A percentile compares a stretch with the other conserved stretches of the same genome.
Conservation (phyloP, 2,113 vertebrate genomes). For the Ceuthmochares aereus region DNA sequence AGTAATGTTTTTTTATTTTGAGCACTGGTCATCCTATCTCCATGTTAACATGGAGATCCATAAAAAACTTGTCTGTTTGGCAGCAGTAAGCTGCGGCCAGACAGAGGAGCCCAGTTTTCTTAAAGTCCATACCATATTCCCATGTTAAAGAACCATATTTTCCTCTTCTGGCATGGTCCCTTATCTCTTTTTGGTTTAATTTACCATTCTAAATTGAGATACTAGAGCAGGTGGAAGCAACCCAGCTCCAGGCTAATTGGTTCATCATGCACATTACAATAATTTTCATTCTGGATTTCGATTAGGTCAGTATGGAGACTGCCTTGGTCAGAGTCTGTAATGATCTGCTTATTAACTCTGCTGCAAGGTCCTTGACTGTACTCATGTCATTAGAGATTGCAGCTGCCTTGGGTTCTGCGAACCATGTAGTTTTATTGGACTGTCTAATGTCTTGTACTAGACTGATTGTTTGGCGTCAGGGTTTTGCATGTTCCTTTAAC, state of each 20-base stretch:
- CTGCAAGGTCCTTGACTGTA: constrained; percentile 76
- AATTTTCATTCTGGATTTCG: constrained; percentile 80
- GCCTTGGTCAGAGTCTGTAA: constrained; percentile 79
- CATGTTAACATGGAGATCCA: not conserved
- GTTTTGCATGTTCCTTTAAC: not conserved
- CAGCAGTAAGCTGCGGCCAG: not conserved
- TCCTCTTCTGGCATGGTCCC: not conserved
- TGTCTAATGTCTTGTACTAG: constrained; percentile 62
- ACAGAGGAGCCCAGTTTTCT: not conserved
- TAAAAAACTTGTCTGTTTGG: not conserved
- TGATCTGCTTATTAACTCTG: constrained; percentile 83
- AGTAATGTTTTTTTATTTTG: not conserved
- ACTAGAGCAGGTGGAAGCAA: constrained; percentile 75
- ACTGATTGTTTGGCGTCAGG: constrained; percentile 33
- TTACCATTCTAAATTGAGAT: constrained; percentile 72
- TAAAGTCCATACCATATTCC: not conserved
- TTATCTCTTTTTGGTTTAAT: constrained; percentile 69
- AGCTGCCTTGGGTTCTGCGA: constrained; percentile 73
- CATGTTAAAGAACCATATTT: not conserved
- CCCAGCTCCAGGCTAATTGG: constrained; percentile 77
- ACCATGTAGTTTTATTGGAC: constrained; percentile 71
- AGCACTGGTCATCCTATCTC: not conserved
- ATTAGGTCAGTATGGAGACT: constrained; percentile 81
- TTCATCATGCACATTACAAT: constrained; percentile 77
- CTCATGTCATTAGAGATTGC: constrained; percentile 76